Conservation (phyloP, 2,888 invertebrate genomes). For the Cenopis cana region DNA sequence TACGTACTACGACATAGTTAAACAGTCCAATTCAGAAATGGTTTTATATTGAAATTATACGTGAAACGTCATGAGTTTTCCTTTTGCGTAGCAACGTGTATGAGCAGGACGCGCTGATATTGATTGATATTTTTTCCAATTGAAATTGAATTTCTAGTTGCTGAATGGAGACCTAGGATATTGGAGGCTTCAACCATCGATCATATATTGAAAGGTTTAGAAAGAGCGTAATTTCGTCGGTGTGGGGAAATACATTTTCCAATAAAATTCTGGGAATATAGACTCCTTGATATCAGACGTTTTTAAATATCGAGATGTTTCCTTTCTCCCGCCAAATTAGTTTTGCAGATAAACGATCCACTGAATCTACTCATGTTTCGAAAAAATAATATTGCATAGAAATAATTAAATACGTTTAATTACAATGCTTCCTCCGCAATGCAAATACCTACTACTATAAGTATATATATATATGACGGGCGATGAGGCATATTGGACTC, state of each 20-base stretch:
- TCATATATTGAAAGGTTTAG: conserved; percentile 9
- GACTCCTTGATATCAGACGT: not conserved
- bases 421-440: too few relatives aligned
- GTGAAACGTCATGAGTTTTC: too few relatives aligned
- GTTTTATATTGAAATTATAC: too few relatives aligned
- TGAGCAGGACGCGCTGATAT: not conserved
- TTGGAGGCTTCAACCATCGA: conserved; percentile 10
- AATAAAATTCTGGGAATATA: not conserved
- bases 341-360: too few relatives aligned
- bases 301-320: not conserved
- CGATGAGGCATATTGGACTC: too few relatives aligned
- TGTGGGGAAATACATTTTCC: not conserved
- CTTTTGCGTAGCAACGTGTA: not conserved
- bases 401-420: too few relatives aligned
- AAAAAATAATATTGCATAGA: too few relatives aligned
- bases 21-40: too few relatives aligned
- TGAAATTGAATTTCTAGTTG: not conserved
- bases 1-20: not conserved
- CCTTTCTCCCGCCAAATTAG: too few relatives aligned
- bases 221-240: conserved; percentile 19
- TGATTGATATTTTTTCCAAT: not conserved
- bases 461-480: too few relatives aligned
- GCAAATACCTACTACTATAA: too few relatives aligned
- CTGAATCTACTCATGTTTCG: too few relatives aligned
- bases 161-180: conserved; percentile 3